phyloP scores from a whole-genome alignment of 2,797 vertebrate genomes.

The Stomatorhinus walkeri region DNA sequence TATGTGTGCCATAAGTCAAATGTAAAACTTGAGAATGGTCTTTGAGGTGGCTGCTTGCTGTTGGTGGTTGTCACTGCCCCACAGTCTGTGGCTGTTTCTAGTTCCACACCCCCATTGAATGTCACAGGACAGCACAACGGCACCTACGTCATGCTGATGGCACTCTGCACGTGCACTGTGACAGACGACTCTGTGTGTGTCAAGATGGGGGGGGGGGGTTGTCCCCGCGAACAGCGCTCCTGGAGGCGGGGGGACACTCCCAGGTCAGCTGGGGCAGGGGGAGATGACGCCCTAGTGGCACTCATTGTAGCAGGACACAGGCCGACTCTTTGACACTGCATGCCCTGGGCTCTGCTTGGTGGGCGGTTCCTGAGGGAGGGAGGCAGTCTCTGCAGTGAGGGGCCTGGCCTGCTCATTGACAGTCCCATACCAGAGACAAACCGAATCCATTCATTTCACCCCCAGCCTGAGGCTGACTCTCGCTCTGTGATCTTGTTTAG shows the following conservation, averaged over 20 bases:
- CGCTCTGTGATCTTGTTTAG: neutral
- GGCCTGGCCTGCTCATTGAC: neutral
- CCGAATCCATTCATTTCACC: neutral
- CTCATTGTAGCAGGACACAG: constrained; percentile 30
- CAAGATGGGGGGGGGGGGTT: neutral
- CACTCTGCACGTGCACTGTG: neutral
- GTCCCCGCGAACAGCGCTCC: constrained; percentile 39
- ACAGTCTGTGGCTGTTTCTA: neutral
- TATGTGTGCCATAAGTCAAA: neutral
- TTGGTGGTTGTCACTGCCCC: no score
- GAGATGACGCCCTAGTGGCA: constrained; percentile 31
- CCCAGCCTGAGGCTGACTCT: neutral
- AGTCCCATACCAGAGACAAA: neutral
- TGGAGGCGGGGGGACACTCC: neutral
- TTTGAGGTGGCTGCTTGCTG: neutral
- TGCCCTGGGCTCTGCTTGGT: neutral
- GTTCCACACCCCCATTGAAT: neutral
- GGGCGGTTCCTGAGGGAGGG: neutral
- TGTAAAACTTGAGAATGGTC: neutral
- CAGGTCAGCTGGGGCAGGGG: neutral
- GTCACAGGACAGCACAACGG: neutral
- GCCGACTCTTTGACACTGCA: neutral
- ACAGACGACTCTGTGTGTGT: neutral
- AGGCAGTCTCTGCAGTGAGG: neutral
- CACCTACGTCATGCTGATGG: neutral